A percentile compares a stretch with the other conserved stretches of the same genome.
These are phyloP conservation scores for Triplophysa dalaica DNA, from an alignment of 2,113 vertebrate species.

Conservation along the genomic window DNA sequence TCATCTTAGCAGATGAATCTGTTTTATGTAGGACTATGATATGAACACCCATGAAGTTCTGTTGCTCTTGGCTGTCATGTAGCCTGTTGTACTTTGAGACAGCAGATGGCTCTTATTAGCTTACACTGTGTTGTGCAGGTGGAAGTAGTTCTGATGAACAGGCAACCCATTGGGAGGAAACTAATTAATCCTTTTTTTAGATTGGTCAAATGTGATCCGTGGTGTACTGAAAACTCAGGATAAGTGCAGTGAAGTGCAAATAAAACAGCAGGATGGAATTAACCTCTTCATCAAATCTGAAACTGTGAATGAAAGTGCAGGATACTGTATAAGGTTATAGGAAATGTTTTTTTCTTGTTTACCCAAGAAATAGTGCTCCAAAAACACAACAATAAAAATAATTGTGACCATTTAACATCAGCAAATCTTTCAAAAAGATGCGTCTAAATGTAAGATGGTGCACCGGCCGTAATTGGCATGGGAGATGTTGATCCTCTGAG, in stretches of 20 bases:
- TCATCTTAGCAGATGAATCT: no score
- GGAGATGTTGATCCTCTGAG: neutral
- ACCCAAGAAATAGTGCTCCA: neutral
- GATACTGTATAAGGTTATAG: no score
- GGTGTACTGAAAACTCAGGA: neutral
- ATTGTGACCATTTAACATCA: neutral
- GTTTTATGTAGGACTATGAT: neutral
- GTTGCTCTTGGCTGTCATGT: slow-evolving; percentile 15
- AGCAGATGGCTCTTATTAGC: slow-evolving; percentile 56
- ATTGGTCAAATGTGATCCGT: slow-evolving; percentile 32
- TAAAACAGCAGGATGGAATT: slow-evolving; percentile 9
- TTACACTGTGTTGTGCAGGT: slow-evolving; percentile 41
- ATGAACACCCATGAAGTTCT: neutral
- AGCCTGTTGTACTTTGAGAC: neutral
- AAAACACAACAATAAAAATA: neutral
- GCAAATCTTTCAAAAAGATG: slow-evolving; percentile 15
- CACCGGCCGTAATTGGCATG: slow-evolving; percentile 5
- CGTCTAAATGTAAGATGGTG: neutral
- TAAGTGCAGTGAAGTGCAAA: slow-evolving; percentile 1
- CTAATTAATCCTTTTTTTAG: slow-evolving; percentile 50
- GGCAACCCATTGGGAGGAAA: slow-evolving; percentile 37
- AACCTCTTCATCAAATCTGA: neutral
- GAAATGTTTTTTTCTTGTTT: no score
- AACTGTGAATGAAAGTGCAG: no score
- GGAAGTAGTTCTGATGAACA: slow-evolving; percentile 26